Percentiles rank a stretch among this genome's conserved stretches.
These are phyloP conservation scores for Tetranychus cinnabarinus DNA, from an alignment of 1,140 invertebrate genomes.

Conservation along the genomic window DNA sequence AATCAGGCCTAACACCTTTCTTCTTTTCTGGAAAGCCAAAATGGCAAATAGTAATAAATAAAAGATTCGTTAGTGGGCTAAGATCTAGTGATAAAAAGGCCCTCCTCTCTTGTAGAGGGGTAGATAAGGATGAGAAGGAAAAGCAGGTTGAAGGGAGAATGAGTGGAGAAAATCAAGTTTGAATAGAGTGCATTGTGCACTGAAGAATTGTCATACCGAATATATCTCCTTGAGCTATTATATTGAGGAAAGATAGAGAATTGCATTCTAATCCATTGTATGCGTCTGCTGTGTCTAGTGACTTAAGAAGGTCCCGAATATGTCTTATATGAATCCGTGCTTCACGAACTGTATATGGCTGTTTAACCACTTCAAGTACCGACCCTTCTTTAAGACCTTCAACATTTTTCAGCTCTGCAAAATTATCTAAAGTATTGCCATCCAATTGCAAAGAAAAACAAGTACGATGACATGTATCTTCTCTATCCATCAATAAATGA, in stretches of 20 bases:
- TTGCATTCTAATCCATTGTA: constrained; percentile 85
- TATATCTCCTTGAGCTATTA: constrained; percentile 70
- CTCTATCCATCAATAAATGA: constrained; percentile 85
- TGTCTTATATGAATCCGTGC: constrained; percentile 90
- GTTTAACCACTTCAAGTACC: constrained; percentile 58
- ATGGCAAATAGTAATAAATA: neutral
- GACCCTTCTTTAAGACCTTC: constrained; percentile 84
- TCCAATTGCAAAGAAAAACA: constrained; percentile 92
- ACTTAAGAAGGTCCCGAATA: constrained; percentile 81
- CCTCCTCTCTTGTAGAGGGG: no score
- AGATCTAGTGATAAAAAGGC: no score
- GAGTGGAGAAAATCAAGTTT: neutral
- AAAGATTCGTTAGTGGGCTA: neutral
- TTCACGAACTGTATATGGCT: constrained; percentile 91
- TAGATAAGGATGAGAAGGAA: neutral
- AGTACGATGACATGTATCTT: constrained; percentile 90
- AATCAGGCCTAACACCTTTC: constrained; percentile 58
- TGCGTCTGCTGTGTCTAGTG: constrained; percentile 70
- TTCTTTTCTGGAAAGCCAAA: constrained; percentile 45
- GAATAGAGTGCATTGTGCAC: neutral
- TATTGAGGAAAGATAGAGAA: constrained; percentile 81
- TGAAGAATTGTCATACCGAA: constrained; percentile 15
- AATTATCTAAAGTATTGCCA: constrained; percentile 80
- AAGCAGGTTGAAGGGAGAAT: no score
- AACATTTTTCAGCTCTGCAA: constrained; percentile 88